Evolutionary conservation across 2,113 vertebrate genomes (phyloP).

Genomic region (Pluvialis apricaria): DNA sequence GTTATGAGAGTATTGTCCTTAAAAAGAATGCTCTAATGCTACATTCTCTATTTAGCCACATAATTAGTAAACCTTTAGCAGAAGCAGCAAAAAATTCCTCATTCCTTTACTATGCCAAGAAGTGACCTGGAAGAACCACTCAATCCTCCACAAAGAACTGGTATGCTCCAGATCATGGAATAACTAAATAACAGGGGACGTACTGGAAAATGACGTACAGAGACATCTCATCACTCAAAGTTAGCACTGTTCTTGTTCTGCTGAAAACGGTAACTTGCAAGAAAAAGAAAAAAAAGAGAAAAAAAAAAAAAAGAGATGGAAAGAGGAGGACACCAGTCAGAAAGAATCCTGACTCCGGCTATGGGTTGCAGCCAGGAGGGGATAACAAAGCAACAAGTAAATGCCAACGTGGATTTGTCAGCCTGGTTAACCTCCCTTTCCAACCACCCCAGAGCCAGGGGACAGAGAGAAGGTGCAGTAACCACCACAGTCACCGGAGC

Average conservation of each 20-base stretch:
- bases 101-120: background rate
- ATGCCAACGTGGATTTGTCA: background rate
- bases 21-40: background rate
- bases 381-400: background rate
- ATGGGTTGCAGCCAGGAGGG: background rate
- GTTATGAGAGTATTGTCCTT: slow-evolving; percentile 11
- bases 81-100: background rate
- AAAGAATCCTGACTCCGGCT: background rate
- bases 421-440: background rate
- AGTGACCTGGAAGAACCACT: background rate
- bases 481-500: background rate
- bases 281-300: too few species aligned
- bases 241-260: background rate
- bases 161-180: background rate
- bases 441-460: background rate
- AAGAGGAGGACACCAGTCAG: background rate
- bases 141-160: background rate
- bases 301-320: background rate
- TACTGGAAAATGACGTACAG: background rate
- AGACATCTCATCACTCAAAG: background rate
- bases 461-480: background rate
- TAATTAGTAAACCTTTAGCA: slow-evolving; percentile 26
- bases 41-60: slow-evolving; percentile 13
- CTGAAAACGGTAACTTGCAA: background rate
- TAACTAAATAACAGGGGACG: background rate